These are phyloP conservation scores for Mormoops blainvillei DNA, from an alignment of 2,113 vertebrate genomes.

Conservation along the genomic window DNA sequence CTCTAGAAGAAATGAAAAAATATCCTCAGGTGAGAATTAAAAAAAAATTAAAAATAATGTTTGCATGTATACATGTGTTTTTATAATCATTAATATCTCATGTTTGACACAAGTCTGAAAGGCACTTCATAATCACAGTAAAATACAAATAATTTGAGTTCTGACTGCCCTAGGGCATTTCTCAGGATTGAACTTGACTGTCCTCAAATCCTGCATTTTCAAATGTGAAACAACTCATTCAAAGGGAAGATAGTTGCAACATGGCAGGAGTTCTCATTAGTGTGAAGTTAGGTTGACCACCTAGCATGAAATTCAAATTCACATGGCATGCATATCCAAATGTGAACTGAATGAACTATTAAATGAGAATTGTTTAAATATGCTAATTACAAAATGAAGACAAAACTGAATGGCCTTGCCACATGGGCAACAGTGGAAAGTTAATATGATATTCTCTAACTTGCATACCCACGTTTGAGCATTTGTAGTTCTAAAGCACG, in stretches of 20 bases:
- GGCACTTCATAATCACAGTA: not conserved
- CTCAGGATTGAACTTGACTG: not conserved
- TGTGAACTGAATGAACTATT: not conserved
- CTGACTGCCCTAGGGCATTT: too few relatives aligned
- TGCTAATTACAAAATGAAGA: not conserved
- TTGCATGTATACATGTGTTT: not conserved
- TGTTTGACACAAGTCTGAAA: not conserved
- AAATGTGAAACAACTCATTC: conserved; percentile 1
- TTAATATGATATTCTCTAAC: not conserved
- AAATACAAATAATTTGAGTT: not conserved
- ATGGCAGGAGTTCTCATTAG: conserved; percentile 8
- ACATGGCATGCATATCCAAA: conserved; percentile 11
- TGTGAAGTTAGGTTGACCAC: not conserved
- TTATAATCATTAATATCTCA: not conserved
- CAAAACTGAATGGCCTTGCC: not conserved
- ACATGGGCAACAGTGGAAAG: not conserved
- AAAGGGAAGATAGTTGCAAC: not conserved
- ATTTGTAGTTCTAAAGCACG: not conserved
- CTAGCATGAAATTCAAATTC: conserved; percentile 42
- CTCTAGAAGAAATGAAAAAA: too few relatives aligned
- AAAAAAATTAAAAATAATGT: not conserved
- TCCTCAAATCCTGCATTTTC: not conserved
- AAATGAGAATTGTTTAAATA: conserved; percentile 38
- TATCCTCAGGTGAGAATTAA: too few relatives aligned
- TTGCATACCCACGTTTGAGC: not conserved